These are phyloP conservation scores for Synanceia verrucosa DNA, from an alignment of 2,797 vertebrate species.

Conservation along the genomic window DNA sequence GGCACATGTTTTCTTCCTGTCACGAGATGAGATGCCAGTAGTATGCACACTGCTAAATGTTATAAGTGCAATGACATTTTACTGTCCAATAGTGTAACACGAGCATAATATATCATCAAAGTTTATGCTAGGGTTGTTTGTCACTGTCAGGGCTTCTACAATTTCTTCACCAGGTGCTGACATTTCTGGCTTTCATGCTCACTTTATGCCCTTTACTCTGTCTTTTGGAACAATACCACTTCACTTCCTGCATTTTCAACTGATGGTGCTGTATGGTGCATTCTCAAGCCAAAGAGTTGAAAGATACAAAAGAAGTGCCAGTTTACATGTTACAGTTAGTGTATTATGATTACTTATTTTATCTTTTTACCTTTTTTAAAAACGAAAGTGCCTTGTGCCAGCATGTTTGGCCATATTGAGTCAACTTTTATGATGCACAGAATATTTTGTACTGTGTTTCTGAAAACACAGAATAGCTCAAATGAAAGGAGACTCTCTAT, in stretches of 20 bases:
- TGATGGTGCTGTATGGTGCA: neutral
- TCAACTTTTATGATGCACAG: no score
- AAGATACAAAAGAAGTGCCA: neutral
- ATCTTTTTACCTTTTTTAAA: neutral
- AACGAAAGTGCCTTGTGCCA: no score
- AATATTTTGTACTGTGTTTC: no score
- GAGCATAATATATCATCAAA: slow-evolving; percentile 48
- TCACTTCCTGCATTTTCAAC: neutral
- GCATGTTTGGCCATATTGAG: no score
- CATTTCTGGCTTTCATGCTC: slow-evolving; percentile 53
- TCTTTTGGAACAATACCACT: slow-evolving; percentile 30
- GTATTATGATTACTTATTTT: neutral
- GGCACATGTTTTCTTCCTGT: slow-evolving; percentile 37
- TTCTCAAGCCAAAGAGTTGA: neutral
- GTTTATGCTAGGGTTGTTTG: slow-evolving; percentile 28
- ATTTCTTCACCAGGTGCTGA: slow-evolving; percentile 46
- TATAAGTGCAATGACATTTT: slow-evolving; percentile 45
- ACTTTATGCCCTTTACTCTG: slow-evolving; percentile 38
- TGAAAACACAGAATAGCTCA: no score
- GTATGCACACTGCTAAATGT: slow-evolving; percentile 45
- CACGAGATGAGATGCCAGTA: slow-evolving; percentile 34
- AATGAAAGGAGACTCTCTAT: no score
- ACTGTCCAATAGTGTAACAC: slow-evolving; percentile 34
- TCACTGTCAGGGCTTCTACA: slow-evolving; percentile 41
- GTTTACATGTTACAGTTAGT: slow-evolving; percentile 6